phyloP scores from a whole-genome alignment of 2,113 vertebrate species.

The Saiga tatarica region DNA sequence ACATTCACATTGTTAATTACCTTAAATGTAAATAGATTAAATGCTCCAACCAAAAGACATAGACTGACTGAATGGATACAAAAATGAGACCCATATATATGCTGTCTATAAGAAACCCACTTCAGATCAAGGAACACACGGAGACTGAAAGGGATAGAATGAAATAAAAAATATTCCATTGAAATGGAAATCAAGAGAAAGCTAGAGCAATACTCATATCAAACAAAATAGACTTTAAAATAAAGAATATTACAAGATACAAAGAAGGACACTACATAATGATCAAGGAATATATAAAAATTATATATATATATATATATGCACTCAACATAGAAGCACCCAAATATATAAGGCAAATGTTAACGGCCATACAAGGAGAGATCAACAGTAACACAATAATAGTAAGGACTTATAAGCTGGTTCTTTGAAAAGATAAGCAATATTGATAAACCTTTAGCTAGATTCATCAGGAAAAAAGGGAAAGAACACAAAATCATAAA shows the following conservation, averaged over 20 bases:
- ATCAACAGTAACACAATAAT: background rate
- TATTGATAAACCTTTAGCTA: background rate
- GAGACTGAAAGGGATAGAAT: background rate
- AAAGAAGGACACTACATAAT: background rate
- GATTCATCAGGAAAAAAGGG: background rate
- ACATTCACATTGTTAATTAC: background rate
- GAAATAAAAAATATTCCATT: background rate
- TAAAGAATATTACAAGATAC: background rate
- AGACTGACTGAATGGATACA: background rate
- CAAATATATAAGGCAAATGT: background rate
- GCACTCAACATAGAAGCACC: background rate
- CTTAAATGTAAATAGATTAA: background rate
- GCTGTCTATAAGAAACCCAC: background rate
- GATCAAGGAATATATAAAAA: background rate
- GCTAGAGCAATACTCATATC: background rate
- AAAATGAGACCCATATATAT: fast-evolving
- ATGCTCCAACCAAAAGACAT: background rate
- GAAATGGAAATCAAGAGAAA: background rate
- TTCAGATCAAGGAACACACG: background rate
- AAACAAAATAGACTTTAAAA: background rate
- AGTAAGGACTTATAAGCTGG: background rate
- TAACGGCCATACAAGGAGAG: background rate
- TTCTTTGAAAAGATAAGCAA: background rate
- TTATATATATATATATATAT: background rate
- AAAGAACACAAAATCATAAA: background rate